Base-by-base conservation (phyloP, 2,888 invertebrate species). In the Morinoia aosen region DNA sequence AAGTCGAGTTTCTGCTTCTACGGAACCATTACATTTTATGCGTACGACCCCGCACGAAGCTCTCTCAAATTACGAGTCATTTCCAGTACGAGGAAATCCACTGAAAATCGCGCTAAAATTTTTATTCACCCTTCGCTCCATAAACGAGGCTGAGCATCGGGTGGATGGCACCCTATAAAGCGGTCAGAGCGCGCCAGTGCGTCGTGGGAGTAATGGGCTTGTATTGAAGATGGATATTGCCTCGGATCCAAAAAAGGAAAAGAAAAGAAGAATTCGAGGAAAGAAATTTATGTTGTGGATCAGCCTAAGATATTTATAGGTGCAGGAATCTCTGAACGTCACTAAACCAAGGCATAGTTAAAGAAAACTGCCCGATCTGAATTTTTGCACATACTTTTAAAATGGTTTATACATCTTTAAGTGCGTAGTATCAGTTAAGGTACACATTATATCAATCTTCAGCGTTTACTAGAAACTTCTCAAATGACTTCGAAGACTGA, bases 171-270 rank as follows among this genome's bases (percentile, higher is more conserved):
- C 76, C 76, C 76, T 76, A 76, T 76, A 76, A 76, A 76, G 76
- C 33, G 76, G 76, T 33, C 76, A 76, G 76, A 76, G 76, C 76
- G 76, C 33, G 19, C 25, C 76, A 10, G 16, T 7, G 25, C 16
- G 76, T 19, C 76, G 76, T 33, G 25, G 76, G 76, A 76, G 76
- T 76, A 76, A 76, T 76, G 76, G 76, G 76, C 25, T 76, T 76
- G 76, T 76, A 76, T 76, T 76, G 76, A 76, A 76, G 76, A 76
- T 33, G 76, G 76, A 76, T 76, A 76, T 76, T 76, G 76, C 76
- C 76, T 16, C 76, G 25, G 1, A 16, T 25, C 16, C 25, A 76
- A 76, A 76, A 76, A 16, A 76, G 8, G 2, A 76, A 76, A 76
- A 19, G 76, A 76, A 76, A 76, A 76, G 76, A 25, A 76, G 76